These are phyloP conservation scores for Balaenoptera acutorostrata DNA, from an alignment of 2,113 vertebrate genomes.

Conservation along the genomic window DNA sequence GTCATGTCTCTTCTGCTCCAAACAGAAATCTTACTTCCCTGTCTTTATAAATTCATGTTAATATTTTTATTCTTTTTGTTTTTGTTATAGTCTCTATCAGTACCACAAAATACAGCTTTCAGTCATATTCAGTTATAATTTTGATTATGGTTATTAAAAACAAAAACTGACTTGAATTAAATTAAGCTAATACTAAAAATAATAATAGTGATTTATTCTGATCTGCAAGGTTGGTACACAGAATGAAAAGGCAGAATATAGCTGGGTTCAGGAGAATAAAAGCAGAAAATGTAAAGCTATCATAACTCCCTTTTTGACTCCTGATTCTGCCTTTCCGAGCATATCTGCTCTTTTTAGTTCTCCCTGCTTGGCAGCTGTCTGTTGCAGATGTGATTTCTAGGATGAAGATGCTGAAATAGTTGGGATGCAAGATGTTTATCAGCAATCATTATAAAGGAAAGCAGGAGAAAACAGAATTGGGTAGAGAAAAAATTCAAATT, in stretches of 20 bases:
- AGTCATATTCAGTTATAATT: background rate
- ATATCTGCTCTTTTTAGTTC: background rate
- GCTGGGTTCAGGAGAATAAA: background rate
- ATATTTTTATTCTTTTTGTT: background rate
- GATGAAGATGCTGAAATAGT: background rate
- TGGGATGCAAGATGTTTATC: background rate
- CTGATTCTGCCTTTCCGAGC: background rate
- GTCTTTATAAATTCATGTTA: background rate
- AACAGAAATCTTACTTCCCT: background rate
- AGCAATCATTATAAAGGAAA: background rate
- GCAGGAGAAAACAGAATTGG: background rate
- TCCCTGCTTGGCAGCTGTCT: background rate
- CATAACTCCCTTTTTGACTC: background rate
- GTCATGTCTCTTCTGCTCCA: too few relatives aligned
- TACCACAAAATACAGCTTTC: background rate
- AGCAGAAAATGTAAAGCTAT: background rate
- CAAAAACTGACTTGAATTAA: constrained; percentile 15
- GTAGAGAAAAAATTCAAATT: background rate
- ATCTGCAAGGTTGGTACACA: background rate
- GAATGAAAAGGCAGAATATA: background rate
- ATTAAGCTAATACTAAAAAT: background rate
- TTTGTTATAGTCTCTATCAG: background rate
- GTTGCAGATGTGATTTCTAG: background rate
- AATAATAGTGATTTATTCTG: background rate
- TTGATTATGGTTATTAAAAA: background rate